Evolutionary conservation across 2,888 invertebrate species (phyloP), one percentile per base, ranked within the genome.

Genomic region (Tenthredo distinguenda): DNA sequence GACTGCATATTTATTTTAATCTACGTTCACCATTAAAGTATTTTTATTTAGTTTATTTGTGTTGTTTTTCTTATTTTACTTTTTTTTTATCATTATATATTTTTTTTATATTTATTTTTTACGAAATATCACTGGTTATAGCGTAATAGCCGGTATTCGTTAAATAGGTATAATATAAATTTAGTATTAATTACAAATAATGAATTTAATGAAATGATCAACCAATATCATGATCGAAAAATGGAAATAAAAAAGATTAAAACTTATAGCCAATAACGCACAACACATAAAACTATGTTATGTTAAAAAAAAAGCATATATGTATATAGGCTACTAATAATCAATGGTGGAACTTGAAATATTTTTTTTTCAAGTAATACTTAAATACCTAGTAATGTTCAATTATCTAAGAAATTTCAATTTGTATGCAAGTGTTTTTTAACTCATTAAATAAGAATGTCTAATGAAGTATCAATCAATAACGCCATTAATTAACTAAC

Each of bases 51-150:
- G 6, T 26, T 43, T 26, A 74, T 12, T 74, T 40, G 34, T 26
- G 43, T 74, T 21, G 10, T 43, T 71, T 31, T 34, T 18, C 9
- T 71, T 37, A 0, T 5, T 37, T 34, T 15, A 1, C n/a, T 50
- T 21, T 21, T 10, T 21, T 65, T 10, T 43, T 43, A 15, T 40
- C 10, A 12, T 74, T 10, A 9, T 26, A 18, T 71, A 37, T n/a
- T 71, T 71, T 34, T 37, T 71, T 71, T 31, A 34, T 71, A 18
- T 31, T 31, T 37, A 31, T 71, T 76, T 47, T 40, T 76, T 10
- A 77, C 55, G n/a, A 85, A 85, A 79, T 79, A 43, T 85, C 65
- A 79, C 85, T 85, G 79, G 79, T 79, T 85, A 62, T 37, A 58
- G 65, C 26, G 65, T 21, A 50, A 47, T 47, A 84, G 72, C 84